Evolutionary conservation across 2,888 invertebrate species (phyloP).

Genomic region (Emesis furor): DNA sequence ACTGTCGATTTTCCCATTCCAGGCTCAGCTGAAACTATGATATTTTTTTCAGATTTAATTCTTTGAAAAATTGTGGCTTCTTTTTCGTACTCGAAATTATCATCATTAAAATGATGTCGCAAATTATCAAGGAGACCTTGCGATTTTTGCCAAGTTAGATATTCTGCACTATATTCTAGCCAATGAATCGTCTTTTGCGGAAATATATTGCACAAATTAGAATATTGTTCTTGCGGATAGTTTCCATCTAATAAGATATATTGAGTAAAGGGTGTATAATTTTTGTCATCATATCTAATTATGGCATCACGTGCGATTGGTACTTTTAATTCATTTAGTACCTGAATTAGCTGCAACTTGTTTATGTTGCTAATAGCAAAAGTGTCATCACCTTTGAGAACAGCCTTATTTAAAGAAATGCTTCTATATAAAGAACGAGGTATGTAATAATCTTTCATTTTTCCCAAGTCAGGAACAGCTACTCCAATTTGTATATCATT

Average conservation of each 20-base stretch:
- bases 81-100: not conserved
- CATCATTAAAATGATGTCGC: not conserved
- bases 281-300: not conserved
- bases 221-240: not conserved
- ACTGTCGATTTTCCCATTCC: slow-evolving; percentile 12
- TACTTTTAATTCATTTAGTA: not conserved
- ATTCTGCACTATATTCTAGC: not conserved
- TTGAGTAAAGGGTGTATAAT: not conserved
- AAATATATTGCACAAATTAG: not conserved
- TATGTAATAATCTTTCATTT: not conserved
- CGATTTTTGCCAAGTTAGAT: not conserved
- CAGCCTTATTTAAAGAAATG: not conserved
- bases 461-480: not conserved
- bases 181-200: not conserved
- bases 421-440: not conserved
- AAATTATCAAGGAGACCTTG: not conserved
- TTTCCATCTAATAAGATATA: not conserved
- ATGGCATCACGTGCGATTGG: not conserved
- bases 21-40: not conserved
- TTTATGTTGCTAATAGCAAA: slow-evolving; percentile 6
- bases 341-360: not conserved
- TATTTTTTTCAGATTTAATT: not conserved
- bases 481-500: not conserved
- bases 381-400: not conserved
- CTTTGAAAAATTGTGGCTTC: not conserved